Evolutionary conservation across 2,797 vertebrate genomes (phyloP).

Genomic region (Varecia variegata): DNA sequence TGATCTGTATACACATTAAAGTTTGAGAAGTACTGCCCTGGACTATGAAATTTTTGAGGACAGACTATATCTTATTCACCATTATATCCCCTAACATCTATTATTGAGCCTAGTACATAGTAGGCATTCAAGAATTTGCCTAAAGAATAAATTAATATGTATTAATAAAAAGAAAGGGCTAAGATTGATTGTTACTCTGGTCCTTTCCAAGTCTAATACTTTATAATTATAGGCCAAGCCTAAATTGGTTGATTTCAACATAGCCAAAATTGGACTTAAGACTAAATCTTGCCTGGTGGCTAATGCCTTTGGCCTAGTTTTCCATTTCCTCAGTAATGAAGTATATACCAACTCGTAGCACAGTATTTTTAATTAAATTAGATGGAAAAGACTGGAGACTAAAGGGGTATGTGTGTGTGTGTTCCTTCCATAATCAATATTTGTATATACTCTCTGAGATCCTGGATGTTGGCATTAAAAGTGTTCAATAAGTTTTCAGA

Average conservation of each 20-base stretch:
- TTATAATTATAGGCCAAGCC: not conserved
- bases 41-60: not conserved
- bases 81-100: not conserved
- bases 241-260: not conserved
- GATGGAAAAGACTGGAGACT: not conserved
- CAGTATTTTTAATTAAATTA: slow-evolving; percentile 11
- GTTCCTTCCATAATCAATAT: not conserved
- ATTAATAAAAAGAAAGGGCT: not conserved
- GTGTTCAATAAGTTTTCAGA: slow-evolving; percentile 24
- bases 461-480: slow-evolving; percentile 32
- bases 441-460: not conserved
- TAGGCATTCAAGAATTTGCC: not conserved
- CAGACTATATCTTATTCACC: not conserved
- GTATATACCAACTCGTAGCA: not conserved
- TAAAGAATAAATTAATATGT: not conserved
- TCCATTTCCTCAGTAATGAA: slow-evolving; percentile 5
- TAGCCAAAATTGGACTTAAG: not conserved
- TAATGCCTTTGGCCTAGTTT: slow-evolving; percentile 38
- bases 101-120: not conserved
- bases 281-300: not conserved
- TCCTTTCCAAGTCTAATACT: not conserved
- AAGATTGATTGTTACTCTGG: not conserved
- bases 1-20: not conserved
- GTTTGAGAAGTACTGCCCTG: not conserved
- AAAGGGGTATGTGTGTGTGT: not conserved